phyloP scores from a whole-genome alignment of 2,797 vertebrate genomes.

The Melanotaenia pygmaea region DNA sequence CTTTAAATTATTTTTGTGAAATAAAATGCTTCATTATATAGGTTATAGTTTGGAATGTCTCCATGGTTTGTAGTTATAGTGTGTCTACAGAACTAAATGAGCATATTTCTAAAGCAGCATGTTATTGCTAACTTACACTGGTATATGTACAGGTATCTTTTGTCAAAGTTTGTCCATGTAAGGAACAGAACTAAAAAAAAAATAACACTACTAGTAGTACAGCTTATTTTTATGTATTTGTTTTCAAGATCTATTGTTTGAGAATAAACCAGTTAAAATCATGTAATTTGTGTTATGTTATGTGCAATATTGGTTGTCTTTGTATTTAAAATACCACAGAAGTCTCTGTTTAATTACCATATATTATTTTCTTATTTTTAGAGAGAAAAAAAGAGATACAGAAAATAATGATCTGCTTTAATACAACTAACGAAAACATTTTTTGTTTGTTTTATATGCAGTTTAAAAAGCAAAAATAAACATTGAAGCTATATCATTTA shows the following conservation, averaged over 20 bases:
- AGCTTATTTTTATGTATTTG: slow-evolving; percentile 1
- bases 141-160: slow-evolving; percentile 33
- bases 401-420: too few relatives aligned
- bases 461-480: too few relatives aligned
- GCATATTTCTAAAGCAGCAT: slow-evolving; percentile 32
- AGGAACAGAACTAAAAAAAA: slow-evolving; percentile 2
- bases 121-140: slow-evolving; percentile 12
- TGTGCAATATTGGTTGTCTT: not conserved
- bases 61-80: slow-evolving; percentile 14
- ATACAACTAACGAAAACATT: too few relatives aligned
- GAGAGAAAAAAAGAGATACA: not conserved
- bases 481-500: too few relatives aligned
- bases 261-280: slow-evolving; percentile 35
- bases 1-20: slow-evolving; percentile 22
- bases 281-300: not conserved
- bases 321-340: not conserved
- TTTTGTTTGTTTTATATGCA: too few relatives aligned
- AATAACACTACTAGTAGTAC: not conserved
- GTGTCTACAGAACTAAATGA: not conserved
- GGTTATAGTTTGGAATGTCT: slow-evolving; percentile 17
- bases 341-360: not conserved
- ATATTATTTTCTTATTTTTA: not conserved
- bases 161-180: slow-evolving; percentile 22
- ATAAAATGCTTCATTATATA: slow-evolving; percentile 27
- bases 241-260: slow-evolving; percentile 17